These are phyloP conservation scores for Diadophis punctatus DNA, from an alignment of 2,113 vertebrate genomes.

Conservation along the genomic window DNA sequence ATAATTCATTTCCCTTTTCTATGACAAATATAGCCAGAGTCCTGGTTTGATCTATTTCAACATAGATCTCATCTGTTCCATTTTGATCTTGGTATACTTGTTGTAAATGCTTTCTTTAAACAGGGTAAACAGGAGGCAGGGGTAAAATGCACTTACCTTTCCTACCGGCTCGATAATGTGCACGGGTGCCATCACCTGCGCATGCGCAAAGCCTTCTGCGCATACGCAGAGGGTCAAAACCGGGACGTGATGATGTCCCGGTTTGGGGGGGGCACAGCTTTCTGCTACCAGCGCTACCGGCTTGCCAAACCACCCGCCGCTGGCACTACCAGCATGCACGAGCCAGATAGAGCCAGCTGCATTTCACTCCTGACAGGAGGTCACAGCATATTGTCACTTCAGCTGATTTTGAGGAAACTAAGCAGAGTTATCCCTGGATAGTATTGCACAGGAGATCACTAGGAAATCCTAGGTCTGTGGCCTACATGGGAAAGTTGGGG, in stretches of 20 bases:
- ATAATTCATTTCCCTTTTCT: background rate
- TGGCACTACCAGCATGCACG: too few relatives aligned
- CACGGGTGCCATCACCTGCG: too few relatives aligned
- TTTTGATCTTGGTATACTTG: background rate
- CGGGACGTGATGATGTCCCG: too few relatives aligned
- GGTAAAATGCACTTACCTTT: too few relatives aligned
- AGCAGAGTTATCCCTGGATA: background rate
- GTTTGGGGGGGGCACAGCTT: too few relatives aligned
- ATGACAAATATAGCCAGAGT: background rate
- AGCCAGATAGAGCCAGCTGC: too few relatives aligned
- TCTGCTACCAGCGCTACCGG: too few relatives aligned
- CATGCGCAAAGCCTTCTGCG: too few relatives aligned
- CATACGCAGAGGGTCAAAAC: too few relatives aligned
- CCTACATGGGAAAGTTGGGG: background rate
- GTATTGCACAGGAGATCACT: background rate
- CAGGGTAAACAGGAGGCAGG: background rate
- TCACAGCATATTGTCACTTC: background rate
- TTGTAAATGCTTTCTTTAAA: background rate
- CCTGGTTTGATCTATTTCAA: background rate
- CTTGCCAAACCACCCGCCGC: too few relatives aligned
- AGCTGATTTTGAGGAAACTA: background rate
- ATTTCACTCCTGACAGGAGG: too few relatives aligned
- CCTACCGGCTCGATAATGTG: too few relatives aligned
- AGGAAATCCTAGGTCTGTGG: background rate
- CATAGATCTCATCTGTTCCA: background rate